Evolutionary conservation across 2,113 vertebrate species (phyloP), one percentile per base, ranked within the genome.

Genomic region (Solea senegalensis): DNA sequence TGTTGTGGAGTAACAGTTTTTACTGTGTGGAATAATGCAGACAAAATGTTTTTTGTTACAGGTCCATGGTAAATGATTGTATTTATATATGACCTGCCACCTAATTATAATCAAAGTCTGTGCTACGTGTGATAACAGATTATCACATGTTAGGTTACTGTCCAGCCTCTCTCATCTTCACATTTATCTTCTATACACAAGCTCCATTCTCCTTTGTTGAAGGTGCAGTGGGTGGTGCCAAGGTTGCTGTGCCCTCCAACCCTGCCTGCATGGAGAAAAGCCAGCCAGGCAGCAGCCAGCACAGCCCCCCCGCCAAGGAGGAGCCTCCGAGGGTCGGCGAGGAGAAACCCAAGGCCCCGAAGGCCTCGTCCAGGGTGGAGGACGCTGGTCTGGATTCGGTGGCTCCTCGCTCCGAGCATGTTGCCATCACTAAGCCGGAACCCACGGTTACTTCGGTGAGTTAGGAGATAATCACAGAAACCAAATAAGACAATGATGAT

Each of bases 141-240:
- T 34, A 34, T 34, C 34, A 34, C 34, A 34, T 34, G 3, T 34
- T 34, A 34, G 34, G 34, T 34, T 34, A 34, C 34, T 34, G 34
- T 6, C 34, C 34, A 34, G 28, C 34, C 34, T 21, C 3, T 49
- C 13, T 7, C 2, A 12, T 28, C 13, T 10, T 49, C 65, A 78
- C 45, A 63, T 57, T 67, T 45, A 46, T 91, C 90, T 95, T 95
- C 95, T 98, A 95, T 98, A 94, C 96, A 95, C 95, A 96, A 94
- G 94, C 94, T 84, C 70, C 78, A 84, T 92, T 92, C 85, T 96
- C 94, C 95, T 94, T 92, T 98, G 94, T 98, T 98, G 95, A 99
- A 99, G 98, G 98, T 99, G 98, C 98, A 99, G 98, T 99, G 97
- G 96, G 97, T 94, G 98, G 98, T 85, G 98, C 98, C 90, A 99